Percentiles rank a stretch among this genome's conserved stretches.
phyloP scores from a whole-genome alignment of 2,113 vertebrate species.

The Junco hyemalis region DNA sequence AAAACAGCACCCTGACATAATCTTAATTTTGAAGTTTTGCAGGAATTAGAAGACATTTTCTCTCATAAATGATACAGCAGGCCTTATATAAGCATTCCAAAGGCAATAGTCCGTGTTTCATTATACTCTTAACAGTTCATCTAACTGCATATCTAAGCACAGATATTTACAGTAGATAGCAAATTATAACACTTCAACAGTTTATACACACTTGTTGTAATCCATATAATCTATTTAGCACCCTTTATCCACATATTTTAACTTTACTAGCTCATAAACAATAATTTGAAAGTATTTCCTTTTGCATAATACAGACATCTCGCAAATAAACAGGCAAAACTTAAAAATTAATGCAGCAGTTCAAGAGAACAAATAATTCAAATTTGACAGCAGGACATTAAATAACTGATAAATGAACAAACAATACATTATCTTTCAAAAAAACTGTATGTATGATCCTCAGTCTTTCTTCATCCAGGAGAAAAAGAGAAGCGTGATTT shows the following conservation, averaged over 20 bases:
- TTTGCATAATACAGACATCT: neutral
- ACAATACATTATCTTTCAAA: neutral
- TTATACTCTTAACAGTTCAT: neutral
- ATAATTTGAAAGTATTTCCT: neutral
- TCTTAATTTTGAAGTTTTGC: neutral
- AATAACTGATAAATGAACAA: neutral
- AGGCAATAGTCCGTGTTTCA: neutral
- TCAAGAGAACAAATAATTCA: neutral
- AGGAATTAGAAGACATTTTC: neutral
- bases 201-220: neutral
- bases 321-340: neutral
- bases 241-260: neutral
- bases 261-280: neutral
- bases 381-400: neutral
- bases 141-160: neutral
- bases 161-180: neutral
- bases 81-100: neutral
- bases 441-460: neutral
- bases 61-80: neutral
- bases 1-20: neutral
- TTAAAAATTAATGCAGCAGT: neutral
- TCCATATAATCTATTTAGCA: neutral
- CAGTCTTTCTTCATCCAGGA: neutral
- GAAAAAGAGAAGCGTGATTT: neutral
- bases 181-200: neutral